Base-by-base conservation (phyloP, 37 sponge, comb jelly and placozoan genomes). In the Bolinopsis microptera region DNA sequence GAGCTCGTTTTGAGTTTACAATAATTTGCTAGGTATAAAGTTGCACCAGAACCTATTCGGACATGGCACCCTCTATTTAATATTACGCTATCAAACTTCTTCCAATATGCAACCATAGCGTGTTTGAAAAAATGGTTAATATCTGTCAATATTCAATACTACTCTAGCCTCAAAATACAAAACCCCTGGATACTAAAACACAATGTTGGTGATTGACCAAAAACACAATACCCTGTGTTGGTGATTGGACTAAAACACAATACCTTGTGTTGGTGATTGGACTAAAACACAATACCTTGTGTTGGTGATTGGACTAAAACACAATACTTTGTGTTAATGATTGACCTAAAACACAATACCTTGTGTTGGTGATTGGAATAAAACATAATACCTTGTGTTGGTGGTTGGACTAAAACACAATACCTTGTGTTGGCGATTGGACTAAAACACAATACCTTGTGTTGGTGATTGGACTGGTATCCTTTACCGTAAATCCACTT, bases 401-500 rank as follows among this genome's bases (percentile, higher is more conserved):
- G 13, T 48, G 61, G 13, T 48, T 48, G 61, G 61, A 18, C 61
- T 18, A 13, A 48, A 13, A 18, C 9, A 48, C 13, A 18, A 48
- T 48, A 48, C 61, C 61, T 48, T 48, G 61, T 48, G 61, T 48
- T 48, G 61, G 13, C 13, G 61, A 48, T 48, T 48, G 61, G 61
- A 48, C 9, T 48, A 13, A 48, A 48, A 48, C 9, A 48, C 83
- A 9, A 3, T 34, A 86, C 90, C 90, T 86, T 86, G 90, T 86
- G 90, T 13, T 21, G 5, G 30, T 86, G 90, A 38, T 86, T 33
- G 61, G 90, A n/a, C 28, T 28, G 28, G 28, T 41, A 86, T 0
- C 31, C 27, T 25, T 27, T 39, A 24, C 90, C 90, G 36, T 33
- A n/a, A 28, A 86, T 48, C 90, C 90, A 86, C 61, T 86, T 86